Percentiles rank a stretch among this genome's conserved stretches.
These are phyloP conservation scores for Enteromius mattozi DNA, from an alignment of 2,797 vertebrate genomes.

Conservation along the genomic window DNA sequence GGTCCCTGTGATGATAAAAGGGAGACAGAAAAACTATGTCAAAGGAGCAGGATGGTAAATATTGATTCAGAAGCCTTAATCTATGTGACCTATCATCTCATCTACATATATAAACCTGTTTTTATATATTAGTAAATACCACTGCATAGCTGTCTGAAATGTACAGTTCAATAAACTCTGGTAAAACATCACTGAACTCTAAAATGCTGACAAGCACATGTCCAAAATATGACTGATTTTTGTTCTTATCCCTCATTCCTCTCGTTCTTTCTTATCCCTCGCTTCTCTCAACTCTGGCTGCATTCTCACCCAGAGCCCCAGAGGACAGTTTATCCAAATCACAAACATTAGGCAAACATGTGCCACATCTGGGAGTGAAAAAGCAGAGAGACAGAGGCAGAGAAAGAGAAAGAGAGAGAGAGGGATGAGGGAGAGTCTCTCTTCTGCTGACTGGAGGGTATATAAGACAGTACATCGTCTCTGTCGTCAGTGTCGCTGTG, in stretches of 20 bases:
- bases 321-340: constrained; percentile 54
- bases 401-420: constrained; percentile 5
- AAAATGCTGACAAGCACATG: constrained; percentile 26
- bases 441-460: constrained; percentile 31
- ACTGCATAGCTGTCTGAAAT: neutral
- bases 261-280: constrained; percentile 40
- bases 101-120: neutral
- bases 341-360: constrained; percentile 66
- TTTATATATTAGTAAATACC: neutral
- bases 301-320: constrained; percentile 51
- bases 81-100: neutral
- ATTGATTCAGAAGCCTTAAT: neutral
- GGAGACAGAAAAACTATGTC: neutral
- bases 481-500: constrained; percentile 24
- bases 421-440: constrained; percentile 36
- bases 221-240: constrained; percentile 15
- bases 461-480: constrained; percentile 26
- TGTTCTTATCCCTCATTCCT: constrained; percentile 24
- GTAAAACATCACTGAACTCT: neutral
- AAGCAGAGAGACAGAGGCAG: constrained; percentile 38
- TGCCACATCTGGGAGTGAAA: constrained; percentile 59
- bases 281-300: constrained; percentile 51
- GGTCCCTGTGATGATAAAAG: constrained; percentile 16
- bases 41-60: neutral
- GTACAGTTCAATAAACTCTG: neutral